phyloP scores from a whole-genome alignment of 2,113 vertebrate genomes.

The Pholis gunnellus region DNA sequence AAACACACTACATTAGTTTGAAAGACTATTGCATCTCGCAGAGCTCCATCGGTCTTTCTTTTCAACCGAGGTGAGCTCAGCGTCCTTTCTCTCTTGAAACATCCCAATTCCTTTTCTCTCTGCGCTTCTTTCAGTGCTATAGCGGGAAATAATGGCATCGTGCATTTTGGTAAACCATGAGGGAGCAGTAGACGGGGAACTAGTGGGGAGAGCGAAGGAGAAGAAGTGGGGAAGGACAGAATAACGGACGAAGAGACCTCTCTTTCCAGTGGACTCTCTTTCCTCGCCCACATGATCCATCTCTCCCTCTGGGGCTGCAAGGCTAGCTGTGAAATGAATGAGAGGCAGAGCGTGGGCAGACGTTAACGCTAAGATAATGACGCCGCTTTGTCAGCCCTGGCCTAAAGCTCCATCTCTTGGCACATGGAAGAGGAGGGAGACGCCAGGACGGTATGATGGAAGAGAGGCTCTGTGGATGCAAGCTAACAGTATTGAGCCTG shows the following conservation, averaged over 20 bases:
- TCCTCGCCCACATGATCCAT: slow-evolving; percentile 63
- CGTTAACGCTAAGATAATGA: slow-evolving; percentile 77
- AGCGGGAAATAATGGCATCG: slow-evolving; percentile 43
- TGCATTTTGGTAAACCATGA: slow-evolving; percentile 52
- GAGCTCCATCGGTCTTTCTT: not conserved
- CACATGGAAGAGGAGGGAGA: slow-evolving; percentile 62
- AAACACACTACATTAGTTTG: slow-evolving; percentile 4
- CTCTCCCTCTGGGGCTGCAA: slow-evolving; percentile 60
- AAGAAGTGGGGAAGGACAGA: slow-evolving; percentile 17
- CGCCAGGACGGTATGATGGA: slow-evolving; percentile 48
- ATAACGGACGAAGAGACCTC: slow-evolving; percentile 46
- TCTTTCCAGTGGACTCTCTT: slow-evolving; percentile 49
- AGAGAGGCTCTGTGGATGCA: slow-evolving; percentile 20
- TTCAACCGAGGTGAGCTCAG: slow-evolving; percentile 6
- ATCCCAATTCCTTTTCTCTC: not conserved
- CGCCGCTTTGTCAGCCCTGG: slow-evolving; percentile 72
- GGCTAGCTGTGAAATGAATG: slow-evolving; percentile 78
- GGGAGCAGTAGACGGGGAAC: slow-evolving; percentile 27
- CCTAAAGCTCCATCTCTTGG: slow-evolving; percentile 69
- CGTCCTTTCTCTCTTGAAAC: slow-evolving; percentile 14
- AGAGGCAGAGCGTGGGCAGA: slow-evolving; percentile 72
- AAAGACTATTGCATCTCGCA: not conserved
- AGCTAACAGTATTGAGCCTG: slow-evolving; percentile 18
- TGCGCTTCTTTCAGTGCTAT: slow-evolving; percentile 17
- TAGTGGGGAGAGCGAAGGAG: slow-evolving; percentile 11